A percentile compares a stretch with the other conserved stretches of the same genome.
phyloP scores from a whole-genome alignment of 2,113 vertebrate genomes.

The Cavia aperea region DNA sequence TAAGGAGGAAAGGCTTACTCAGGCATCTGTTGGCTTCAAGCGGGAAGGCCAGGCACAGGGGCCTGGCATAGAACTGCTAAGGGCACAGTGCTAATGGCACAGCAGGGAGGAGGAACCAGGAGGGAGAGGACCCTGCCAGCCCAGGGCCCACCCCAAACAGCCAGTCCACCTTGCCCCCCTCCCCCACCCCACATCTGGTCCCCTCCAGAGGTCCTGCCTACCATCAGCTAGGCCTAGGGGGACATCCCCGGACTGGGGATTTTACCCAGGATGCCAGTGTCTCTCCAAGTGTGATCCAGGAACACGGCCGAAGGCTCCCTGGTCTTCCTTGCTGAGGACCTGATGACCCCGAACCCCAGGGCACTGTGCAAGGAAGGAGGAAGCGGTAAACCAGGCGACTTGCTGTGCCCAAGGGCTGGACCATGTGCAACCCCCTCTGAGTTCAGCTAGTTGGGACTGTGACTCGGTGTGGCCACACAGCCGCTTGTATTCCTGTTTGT shows the following conservation, averaged over 20 bases:
- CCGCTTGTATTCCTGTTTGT: not conserved
- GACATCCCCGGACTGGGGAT: not conserved
- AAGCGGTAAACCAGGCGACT: not conserved
- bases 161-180: not conserved
- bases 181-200: not conserved
- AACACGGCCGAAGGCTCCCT: not conserved
- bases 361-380: accelerated
- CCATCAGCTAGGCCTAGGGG: no score
- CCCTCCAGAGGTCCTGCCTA: not conserved
- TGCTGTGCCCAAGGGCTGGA: not conserved
- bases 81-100: not conserved
- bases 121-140: not conserved
- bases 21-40: not conserved
- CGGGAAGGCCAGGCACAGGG: not conserved
- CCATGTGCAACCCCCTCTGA: not conserved
- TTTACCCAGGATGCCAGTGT: not conserved
- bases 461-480: not conserved
- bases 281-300: not conserved
- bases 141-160: not conserved
- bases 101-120: not conserved
- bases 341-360: not conserved
- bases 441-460: not conserved
- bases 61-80: not conserved
- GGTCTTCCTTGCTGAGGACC: not conserved
- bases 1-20: not conserved